Percentiles rank a stretch among this genome's conserved stretches.
These are phyloP conservation scores for Oreonectes daqikongensis DNA, from an alignment of 2,797 vertebrate species.

Conservation along the genomic window DNA sequence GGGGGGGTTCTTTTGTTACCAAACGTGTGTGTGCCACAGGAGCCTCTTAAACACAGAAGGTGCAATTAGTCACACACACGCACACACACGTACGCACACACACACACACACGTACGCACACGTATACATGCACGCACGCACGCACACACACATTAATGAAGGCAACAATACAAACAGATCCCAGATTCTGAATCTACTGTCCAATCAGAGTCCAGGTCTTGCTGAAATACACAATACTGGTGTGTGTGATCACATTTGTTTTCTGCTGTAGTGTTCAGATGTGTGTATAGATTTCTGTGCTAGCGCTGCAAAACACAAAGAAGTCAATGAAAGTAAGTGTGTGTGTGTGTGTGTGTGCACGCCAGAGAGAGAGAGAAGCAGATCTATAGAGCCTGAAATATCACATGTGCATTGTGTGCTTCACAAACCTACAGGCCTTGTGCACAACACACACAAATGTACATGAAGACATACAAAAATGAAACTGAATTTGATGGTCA, in stretches of 20 bases:
- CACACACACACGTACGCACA: neutral
- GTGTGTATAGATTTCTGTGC: constrained; percentile 80
- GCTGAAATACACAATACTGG: too few relatives aligned
- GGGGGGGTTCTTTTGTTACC: constrained; percentile 39
- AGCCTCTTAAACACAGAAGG: constrained; percentile 12
- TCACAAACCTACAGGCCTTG: too few relatives aligned
- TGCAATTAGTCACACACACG: constrained; percentile 18
- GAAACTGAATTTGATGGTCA: too few relatives aligned
- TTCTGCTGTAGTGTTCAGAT: constrained; percentile 78
- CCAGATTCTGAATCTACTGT: constrained; percentile 12
- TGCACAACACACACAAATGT: too few relatives aligned
- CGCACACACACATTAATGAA: constrained; percentile 17
- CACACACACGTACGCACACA: constrained; percentile 15
- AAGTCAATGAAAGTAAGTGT: constrained; percentile 65
- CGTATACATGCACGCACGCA: constrained; percentile 4
- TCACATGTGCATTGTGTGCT: too few relatives aligned
- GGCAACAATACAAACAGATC: neutral
- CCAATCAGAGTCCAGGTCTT: constrained; percentile 8
- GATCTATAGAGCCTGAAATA: neutral
- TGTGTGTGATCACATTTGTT: constrained; percentile 77
- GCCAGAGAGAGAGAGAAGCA: constrained; percentile 20
- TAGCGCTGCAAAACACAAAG: constrained; percentile 67
- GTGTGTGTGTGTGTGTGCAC: neutral
- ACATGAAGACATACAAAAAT: too few relatives aligned
- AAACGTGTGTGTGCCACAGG: constrained; percentile 22